These are phyloP conservation scores for Seira sanloemensis DNA, from an alignment of 2,888 invertebrate species.

Conservation along the genomic window DNA sequence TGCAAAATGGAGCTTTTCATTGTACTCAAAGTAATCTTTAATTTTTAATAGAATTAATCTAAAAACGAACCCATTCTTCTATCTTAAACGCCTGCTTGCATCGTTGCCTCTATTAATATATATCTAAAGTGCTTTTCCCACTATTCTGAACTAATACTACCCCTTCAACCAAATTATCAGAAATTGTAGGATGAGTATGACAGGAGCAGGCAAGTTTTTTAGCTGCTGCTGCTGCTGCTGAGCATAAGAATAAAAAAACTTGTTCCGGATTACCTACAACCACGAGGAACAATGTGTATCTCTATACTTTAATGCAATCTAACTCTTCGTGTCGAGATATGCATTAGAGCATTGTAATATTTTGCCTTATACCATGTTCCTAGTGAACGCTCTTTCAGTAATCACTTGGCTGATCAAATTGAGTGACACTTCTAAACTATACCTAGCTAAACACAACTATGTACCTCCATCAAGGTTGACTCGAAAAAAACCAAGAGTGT, in stretches of 20 bases:
- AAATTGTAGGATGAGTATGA: neutral
- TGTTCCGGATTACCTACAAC: slow-evolving; percentile 47
- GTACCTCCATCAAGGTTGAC: slow-evolving; percentile 5
- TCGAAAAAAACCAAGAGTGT: neutral
- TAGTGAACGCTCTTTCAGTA: neutral
- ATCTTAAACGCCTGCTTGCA: slow-evolving; percentile 55
- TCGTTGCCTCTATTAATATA: slow-evolving; percentile 21
- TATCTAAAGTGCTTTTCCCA: neutral
- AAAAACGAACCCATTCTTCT: slow-evolving; percentile 43
- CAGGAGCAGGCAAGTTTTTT: slow-evolving; percentile 21
- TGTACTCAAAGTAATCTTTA: neutral
- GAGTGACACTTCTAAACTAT: slow-evolving; percentile 12
- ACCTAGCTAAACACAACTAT: slow-evolving; percentile 7
- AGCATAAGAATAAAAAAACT: slow-evolving; percentile 36
- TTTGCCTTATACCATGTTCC: neutral
- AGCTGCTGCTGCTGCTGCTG: neutral
- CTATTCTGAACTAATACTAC: neutral
- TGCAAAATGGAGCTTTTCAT: neutral
- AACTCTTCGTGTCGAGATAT: too few species aligned
- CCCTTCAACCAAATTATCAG: neutral
- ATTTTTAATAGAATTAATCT: slow-evolving; percentile 40
- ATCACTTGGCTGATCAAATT: slow-evolving; percentile 14
- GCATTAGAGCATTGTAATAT: neutral
- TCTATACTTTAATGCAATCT: too few species aligned
- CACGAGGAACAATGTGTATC: neutral